These are phyloP conservation scores for Cranoglanis bouderius DNA, from an alignment of 2,113 vertebrate species.

Conservation along the genomic window DNA sequence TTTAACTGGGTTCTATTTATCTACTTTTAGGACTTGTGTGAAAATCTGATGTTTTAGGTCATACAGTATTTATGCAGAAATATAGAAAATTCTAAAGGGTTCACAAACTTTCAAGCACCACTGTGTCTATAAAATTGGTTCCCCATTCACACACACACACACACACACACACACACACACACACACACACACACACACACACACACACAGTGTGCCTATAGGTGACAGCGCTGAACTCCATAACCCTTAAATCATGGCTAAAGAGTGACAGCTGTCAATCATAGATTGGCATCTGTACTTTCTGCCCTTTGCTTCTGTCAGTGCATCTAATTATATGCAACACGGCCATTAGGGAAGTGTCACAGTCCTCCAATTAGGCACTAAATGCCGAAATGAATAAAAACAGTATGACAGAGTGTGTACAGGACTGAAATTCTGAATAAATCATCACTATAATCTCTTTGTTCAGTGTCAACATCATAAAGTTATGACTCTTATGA, in stretches of 20 bases:
- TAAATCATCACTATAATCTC: not conserved
- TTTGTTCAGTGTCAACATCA: not conserved
- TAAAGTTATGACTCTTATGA: too few relatives aligned
- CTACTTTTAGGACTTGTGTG: too few relatives aligned
- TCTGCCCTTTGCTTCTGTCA: conserved; percentile 1
- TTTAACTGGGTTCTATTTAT: too few relatives aligned
- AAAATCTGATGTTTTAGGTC: too few relatives aligned
- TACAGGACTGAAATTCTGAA: not conserved
- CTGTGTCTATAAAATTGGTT: too few relatives aligned
- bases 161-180: not conserved
- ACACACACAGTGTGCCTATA: conserved; percentile 54
- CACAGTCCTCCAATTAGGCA: not conserved
- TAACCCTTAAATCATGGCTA: not conserved
- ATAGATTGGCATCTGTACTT: not conserved
- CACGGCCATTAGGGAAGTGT: not conserved
- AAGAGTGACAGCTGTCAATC: conserved; percentile 16
- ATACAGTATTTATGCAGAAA: too few relatives aligned
- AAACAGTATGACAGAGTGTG: not conserved
- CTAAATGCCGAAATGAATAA: conserved; percentile 28
- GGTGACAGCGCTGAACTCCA: not conserved
- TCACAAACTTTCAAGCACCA: too few relatives aligned
- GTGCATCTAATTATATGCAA: conserved; percentile 9
- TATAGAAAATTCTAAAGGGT: too few relatives aligned
- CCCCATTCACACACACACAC: too few relatives aligned
- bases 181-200: conserved; percentile 38